Percentiles rank a stretch among this genome's conserved stretches.
phyloP scores from a whole-genome alignment of 2,113 vertebrate genomes.

The Himantopus leucocephalus region DNA sequence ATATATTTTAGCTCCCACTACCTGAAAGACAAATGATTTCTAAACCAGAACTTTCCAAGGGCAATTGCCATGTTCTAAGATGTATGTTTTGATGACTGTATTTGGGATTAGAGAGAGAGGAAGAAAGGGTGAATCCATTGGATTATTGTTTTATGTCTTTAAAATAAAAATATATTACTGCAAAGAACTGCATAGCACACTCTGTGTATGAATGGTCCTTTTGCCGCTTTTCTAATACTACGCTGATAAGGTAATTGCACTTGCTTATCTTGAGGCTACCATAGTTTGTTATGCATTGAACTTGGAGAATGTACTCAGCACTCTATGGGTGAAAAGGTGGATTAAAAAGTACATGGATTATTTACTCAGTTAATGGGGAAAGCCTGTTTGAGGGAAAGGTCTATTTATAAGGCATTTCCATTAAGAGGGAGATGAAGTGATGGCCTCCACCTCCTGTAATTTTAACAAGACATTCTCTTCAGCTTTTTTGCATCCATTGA shows the following conservation, averaged over 20 bases:
- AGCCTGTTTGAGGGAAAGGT: neutral
- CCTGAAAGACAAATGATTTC: neutral
- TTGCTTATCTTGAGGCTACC: neutral
- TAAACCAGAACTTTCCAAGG: neutral
- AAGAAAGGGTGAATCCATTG: neutral
- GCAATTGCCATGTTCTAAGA: neutral
- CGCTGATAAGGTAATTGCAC: neutral
- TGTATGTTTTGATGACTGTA: neutral
- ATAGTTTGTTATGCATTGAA: neutral
- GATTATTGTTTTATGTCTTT: neutral
- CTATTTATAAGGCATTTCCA: neutral
- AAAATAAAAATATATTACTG: neutral
- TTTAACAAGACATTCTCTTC: neutral
- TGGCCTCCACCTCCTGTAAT: neutral
- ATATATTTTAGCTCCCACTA: neutral
- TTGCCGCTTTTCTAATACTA: neutral
- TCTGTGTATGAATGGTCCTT: neutral
- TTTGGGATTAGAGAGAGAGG: neutral
- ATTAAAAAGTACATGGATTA: neutral
- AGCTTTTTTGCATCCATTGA: neutral
- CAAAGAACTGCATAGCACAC: neutral
- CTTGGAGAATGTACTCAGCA: neutral
- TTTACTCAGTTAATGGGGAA: neutral
- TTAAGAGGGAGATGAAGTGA: neutral
- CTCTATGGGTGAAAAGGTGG: neutral